Evolutionary conservation across 2,113 vertebrate species (phyloP), one percentile per base, ranked within the genome.

Genomic region (Paralichthys olivaceus): DNA sequence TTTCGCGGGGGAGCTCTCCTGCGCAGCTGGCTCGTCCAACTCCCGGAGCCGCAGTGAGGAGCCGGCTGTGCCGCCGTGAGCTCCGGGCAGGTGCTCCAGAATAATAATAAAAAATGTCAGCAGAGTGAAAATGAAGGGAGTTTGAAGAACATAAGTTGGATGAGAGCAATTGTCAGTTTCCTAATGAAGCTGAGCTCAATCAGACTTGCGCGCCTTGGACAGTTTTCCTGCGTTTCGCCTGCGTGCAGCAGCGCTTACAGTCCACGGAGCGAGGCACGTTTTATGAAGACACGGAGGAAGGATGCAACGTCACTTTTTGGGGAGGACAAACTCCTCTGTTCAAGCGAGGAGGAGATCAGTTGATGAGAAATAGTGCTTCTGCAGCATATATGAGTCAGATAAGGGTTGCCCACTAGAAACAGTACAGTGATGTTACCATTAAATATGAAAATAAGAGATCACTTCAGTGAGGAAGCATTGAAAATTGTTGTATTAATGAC

Each of bases 241-340:
- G 74, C n/a, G 78, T 20, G 55, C 69, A 68, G 54, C 69, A 70
- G 71, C 85, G 69, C 70, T 82, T 65, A 26, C 75, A 66, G 85
- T 78, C 70, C 82, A 60, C n/a, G 29, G 75, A 86, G 73, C 72
- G 65, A 80, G 70, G 62, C 69, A 58, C 75, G 79, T 83, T 94
- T 94, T 93, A 93, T 94, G 89, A 84, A 84, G 79, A 76, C 77
- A 78, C 81, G 25, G 74, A 79, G 89, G 78, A 87, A 92, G 92
- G 87, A 90, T 78, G 85, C 84, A 75, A 94, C 94, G 94, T 94
- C 94, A 94, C 90, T 81, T 67, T 66, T 72, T 68, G 75, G 71
- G 76, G 59, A 49, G 69, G 70, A 63, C 66, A 56, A 13, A 64
- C n/a, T 55, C 29, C 23, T 55, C 22, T 61, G 57, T 61, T 17